Conservation (phyloP, 2,888 invertebrate genomes). For the Neoscelio sp. region DNA sequence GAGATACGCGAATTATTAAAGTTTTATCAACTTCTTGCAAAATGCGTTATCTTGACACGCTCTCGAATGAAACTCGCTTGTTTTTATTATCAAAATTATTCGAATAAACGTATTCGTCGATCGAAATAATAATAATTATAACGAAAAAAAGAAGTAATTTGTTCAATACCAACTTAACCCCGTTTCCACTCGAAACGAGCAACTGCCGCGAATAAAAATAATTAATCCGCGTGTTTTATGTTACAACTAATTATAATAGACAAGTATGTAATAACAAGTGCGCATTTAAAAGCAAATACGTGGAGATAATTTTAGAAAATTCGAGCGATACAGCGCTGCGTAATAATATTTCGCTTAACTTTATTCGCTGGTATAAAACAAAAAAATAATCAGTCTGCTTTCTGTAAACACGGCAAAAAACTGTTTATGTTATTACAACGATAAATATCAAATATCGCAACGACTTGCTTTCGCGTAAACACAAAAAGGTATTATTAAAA, state of each 20-base stretch:
- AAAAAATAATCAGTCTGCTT: conserved; percentile 30
- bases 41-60: conserved; percentile 27
- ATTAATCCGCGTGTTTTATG: conserved; percentile 25
- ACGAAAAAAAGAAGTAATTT: too few species aligned
- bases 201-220: conserved; percentile 36
- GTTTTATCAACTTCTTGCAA: conserved; percentile 41
- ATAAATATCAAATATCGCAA: conserved; percentile 43
- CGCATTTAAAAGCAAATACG: conserved; percentile 12
- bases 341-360: conserved; percentile 37
- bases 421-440: conserved; percentile 46
- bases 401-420: conserved; percentile 28
- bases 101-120: conserved; percentile 11
- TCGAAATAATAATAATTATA: too few species aligned
- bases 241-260: conserved; percentile 25
- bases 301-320: conserved; percentile 38
- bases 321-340: conserved; percentile 3
- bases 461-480: conserved; percentile 33
- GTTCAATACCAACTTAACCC: conserved; percentile 14
- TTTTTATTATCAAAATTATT: neutral
- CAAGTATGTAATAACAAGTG: conserved; percentile 23
- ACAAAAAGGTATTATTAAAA: conserved; percentile 42
- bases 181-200: conserved; percentile 6
- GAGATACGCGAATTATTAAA: conserved; percentile 37
- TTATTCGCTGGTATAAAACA: conserved; percentile 15
- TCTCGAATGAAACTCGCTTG: conserved; percentile 28